phyloP scores from a whole-genome alignment of 2,888 invertebrate species.

The Petrolisthes manimaculis region DNA sequence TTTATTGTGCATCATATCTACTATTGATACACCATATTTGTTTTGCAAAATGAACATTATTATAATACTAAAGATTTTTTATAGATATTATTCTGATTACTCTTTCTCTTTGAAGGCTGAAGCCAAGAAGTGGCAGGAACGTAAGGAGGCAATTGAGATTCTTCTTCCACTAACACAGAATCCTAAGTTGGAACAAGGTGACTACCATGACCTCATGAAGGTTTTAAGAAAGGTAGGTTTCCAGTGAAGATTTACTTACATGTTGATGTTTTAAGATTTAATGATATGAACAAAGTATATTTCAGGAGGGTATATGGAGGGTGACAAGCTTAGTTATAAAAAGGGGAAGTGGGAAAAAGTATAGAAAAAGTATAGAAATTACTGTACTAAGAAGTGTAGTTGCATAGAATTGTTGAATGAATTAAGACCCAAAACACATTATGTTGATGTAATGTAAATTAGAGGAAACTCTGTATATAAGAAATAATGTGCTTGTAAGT shows the following conservation, averaged over 20 bases:
- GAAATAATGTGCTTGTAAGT: too few relatives aligned
- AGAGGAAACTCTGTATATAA: too few relatives aligned
- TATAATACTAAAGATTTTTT: background rate
- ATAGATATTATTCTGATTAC: background rate
- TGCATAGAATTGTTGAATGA: too few relatives aligned
- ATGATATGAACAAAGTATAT: too few relatives aligned
- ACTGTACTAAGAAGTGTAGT: too few relatives aligned
- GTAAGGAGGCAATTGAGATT: constrained; percentile 90
- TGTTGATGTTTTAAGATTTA: too few relatives aligned
- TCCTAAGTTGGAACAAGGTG: constrained; percentile 90
- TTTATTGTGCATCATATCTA: background rate
- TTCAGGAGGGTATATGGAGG: too few relatives aligned
- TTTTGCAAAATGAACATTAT: background rate
- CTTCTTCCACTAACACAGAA: constrained; percentile 80
- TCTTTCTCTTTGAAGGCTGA: constrained; percentile 77
- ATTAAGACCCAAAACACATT: too few relatives aligned
- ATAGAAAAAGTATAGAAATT: too few relatives aligned
- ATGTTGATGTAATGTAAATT: too few relatives aligned
- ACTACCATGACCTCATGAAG: constrained; percentile 90
- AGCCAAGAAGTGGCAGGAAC: constrained; percentile 96
- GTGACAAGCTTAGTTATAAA: too few relatives aligned
- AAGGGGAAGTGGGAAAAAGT: too few relatives aligned
- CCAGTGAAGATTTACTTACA: background rate
- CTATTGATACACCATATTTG: background rate
- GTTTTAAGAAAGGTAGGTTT: constrained; percentile 83